These are phyloP conservation scores for Scytalopus superciliaris DNA, from an alignment of 2,113 vertebrate genomes.

Conservation along the genomic window DNA sequence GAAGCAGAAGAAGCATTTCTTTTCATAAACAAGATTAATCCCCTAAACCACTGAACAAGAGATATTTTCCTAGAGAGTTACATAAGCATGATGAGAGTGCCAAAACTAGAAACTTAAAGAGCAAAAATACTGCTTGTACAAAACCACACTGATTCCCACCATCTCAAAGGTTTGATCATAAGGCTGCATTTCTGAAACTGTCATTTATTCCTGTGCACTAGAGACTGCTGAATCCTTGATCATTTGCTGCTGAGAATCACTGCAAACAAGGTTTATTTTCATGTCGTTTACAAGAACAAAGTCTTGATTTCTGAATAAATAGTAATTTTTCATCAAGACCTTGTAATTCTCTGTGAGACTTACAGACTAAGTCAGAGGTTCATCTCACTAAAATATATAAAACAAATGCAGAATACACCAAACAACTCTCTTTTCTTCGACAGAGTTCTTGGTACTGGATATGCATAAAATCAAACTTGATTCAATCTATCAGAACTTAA, in stretches of 20 bases:
- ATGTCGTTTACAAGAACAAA: background rate
- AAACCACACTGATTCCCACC: background rate
- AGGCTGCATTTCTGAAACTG: background rate
- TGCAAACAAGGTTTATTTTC: constrained; percentile 17
- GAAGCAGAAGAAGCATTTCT: constrained; percentile 5
- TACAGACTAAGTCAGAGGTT: constrained; percentile 7
- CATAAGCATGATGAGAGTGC: constrained; percentile 10
- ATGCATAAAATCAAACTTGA: background rate
- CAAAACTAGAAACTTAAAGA: background rate
- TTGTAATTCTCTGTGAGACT: constrained; percentile 39
- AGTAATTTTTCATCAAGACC: constrained; percentile 47
- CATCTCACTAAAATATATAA: constrained; percentile 10
- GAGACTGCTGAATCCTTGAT: background rate
- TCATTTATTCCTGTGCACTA: background rate
- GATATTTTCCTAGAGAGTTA: constrained; percentile 31
- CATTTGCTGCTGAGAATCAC: background rate
- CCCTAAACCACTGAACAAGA: constrained; percentile 21
- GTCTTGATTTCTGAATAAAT: constrained; percentile 29
- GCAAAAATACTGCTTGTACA: background rate
- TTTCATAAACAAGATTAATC: constrained; percentile 55
- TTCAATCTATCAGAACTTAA: background rate
- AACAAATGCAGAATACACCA: background rate
- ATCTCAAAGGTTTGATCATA: background rate
- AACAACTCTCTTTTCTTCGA: background rate
- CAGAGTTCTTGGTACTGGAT: background rate